Evolutionary conservation across 2,113 vertebrate genomes (phyloP), one percentile per base, ranked within the genome.

Genomic region (pig (Sus scrofa)): DNA sequence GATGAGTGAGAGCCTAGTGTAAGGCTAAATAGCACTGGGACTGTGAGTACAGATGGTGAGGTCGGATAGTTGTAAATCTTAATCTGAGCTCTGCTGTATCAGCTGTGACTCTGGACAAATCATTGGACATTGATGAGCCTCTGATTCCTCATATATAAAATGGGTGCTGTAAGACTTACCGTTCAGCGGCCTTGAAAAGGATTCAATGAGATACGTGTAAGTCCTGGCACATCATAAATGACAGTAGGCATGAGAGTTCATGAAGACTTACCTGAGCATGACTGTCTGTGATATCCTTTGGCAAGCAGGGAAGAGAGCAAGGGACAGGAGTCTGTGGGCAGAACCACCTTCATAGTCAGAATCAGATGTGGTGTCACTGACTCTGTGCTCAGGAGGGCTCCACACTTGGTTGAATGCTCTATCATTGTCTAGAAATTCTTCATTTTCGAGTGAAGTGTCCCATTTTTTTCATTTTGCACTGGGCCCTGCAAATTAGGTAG

Each of bases 291-390:
- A 44, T 68, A 27, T 13, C 92, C 22, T 79, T 37, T 44, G 32
- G 54, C 81, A 30, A 75, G 20, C 15, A 18, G 81, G 44, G 39
- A 56, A 75, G 71, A 81, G 1, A 3, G 10, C 11, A 67, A 22
- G 39, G 75, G 58, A 75, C 8, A 37, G 27, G 52, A 62, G 27
- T 3, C 19, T 2, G 0, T 1, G 27, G 20, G n/a, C 3, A 37
- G 67, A 32, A 32, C 34, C 62, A 15, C 3, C 32, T 86, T 73
- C 22, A 0, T 5, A n/a, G 1, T 2, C 19, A 0, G 10, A 5
- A 0, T 32, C 65, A 24, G 14, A 0, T 82, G 18, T 2, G 54
- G 11, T 52, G 15, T 83, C 56, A 52, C 20, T 39, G 27, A 9
- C 37, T 20, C 12, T 32, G 6, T 63, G 30, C 18, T 68, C 27